Evolutionary conservation across 2,888 invertebrate genomes (phyloP).

Genomic region (Drymonia ruficornis): DNA sequence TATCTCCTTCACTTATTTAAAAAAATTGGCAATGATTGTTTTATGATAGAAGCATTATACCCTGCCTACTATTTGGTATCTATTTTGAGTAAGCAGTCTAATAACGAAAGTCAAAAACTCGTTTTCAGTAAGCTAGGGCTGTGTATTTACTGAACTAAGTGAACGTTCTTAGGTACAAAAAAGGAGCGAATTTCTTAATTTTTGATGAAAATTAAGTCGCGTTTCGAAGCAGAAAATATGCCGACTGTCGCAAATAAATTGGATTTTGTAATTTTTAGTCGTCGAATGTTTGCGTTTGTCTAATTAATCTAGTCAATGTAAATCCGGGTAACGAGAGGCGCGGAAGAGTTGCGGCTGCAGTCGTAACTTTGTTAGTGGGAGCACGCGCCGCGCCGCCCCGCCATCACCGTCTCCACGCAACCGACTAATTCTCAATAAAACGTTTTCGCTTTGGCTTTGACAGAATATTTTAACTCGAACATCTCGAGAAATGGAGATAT

Average conservation of each 20-base stretch:
- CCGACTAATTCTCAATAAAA: slow-evolving; percentile 6
- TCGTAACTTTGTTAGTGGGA: slow-evolving; percentile 4
- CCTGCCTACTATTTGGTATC: neutral
- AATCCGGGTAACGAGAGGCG: slow-evolving; percentile 22
- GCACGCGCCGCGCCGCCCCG: slow-evolving; percentile 2
- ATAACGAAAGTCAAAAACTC: no score
- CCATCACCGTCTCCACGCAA: slow-evolving; percentile 6
- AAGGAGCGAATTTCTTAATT: no score
- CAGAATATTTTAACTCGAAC: slow-evolving; percentile 5
- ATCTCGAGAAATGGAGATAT: neutral
- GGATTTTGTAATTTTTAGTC: neutral
- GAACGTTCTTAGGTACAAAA: no score
- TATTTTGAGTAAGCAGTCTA: neutral
- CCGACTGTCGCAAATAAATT: neutral
- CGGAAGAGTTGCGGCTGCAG: neutral
- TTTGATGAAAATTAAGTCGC: no score
- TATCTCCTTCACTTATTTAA: neutral
- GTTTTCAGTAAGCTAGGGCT: no score
- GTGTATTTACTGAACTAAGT: no score
- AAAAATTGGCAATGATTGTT: neutral
- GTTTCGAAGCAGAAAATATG: no score
- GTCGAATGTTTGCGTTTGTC: slow-evolving; percentile 14
- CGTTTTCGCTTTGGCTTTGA: slow-evolving; percentile 2
- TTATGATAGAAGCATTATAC: neutral
- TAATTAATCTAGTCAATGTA: slow-evolving; percentile 22